Base-by-base conservation (phyloP, 2,797 vertebrate species). In the Nannoperca australis region DNA sequence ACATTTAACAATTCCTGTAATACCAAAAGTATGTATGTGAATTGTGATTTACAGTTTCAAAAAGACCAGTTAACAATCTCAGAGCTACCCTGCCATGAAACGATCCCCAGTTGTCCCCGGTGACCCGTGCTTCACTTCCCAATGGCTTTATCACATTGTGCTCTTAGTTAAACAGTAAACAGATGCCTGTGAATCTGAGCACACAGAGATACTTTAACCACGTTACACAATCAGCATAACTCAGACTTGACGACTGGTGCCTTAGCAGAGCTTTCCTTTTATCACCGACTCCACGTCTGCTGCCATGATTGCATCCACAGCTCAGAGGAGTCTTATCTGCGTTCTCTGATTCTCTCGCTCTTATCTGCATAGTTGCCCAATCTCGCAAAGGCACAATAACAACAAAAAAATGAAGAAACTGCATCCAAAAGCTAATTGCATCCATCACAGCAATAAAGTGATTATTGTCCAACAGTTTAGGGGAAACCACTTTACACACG, bases 141-240 rank as follows among this genome's bases (percentile, higher is more conserved):
- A 68, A 64, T 71, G 63, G 66, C 72, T 88, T 92, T 88, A 93
- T 92, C 87, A 65, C 68, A 65, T 69, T 51, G 49, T 81, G 76
- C 61, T 86, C 91, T 88, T 76, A 84, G 91, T 91, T 91, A 89
- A 93, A 93, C 88, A 91, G 89, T 94, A 92, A 94, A 92, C 92
- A 94, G 89, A 93, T 92, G 90, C 88, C 85, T 84, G 83, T 68
- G 83, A 88, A 88, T 78, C 58, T 49, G 70, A 81, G 82, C 88
- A 79, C 80, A 78, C 79, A 62, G 77, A 84, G 83, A 86, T 58
- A 84, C 84, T 89, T 90, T 75, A 86, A 89, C 79, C 73, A 69
- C 3, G 80, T 93, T 93, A 83, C 90, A 79, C 91, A 93, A 94
- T 77, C 87, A 49, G 7, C 79, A 58, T 13, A 70, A 60, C 73